A percentile compares a stretch with the other conserved stretches of the same genome.
Evolutionary conservation across 2,888 invertebrate genomes (phyloP).

Genomic region (Eumerus sabulonum): DNA sequence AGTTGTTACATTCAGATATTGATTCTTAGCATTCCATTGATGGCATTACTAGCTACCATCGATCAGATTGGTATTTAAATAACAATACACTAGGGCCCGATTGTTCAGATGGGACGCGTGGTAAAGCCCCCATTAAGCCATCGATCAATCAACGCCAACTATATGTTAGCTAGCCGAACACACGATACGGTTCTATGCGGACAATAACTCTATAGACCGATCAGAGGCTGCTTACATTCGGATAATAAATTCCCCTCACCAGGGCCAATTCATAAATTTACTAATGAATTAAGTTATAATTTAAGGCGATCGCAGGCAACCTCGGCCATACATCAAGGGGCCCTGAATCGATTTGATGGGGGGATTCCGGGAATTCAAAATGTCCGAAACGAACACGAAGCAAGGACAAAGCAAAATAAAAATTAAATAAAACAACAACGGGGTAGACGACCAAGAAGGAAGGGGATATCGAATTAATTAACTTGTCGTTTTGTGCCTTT

Average conservation of each 20-base stretch:
- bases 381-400: slow-evolving; percentile 23
- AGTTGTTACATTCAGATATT: slow-evolving; percentile 27
- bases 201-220: slow-evolving; percentile 47
- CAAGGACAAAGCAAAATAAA: slow-evolving; percentile 24
- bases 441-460: slow-evolving; percentile 15
- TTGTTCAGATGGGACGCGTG: slow-evolving; percentile 10
- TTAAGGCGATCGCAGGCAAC: slow-evolving; percentile 46
- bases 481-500: slow-evolving; percentile 78
- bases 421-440: slow-evolving; percentile 22
- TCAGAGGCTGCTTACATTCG: slow-evolving; percentile 12
- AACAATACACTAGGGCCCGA: slow-evolving; percentile 7
- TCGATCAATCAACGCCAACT: slow-evolving; percentile 58
- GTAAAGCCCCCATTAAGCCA: slow-evolving; percentile 29
- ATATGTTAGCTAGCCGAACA: not conserved
- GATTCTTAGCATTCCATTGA: slow-evolving; percentile 19
- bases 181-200: slow-evolving; percentile 27
- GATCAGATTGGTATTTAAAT: slow-evolving; percentile 33
- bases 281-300: slow-evolving; percentile 78
- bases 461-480: slow-evolving; percentile 78
- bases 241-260: slow-evolving; percentile 75
- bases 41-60: slow-evolving; percentile 5
- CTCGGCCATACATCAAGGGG: slow-evolving; percentile 54
- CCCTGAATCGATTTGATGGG: slow-evolving; percentile 51
- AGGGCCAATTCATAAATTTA: slow-evolving; percentile 76
- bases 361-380: slow-evolving; percentile 32